These are phyloP conservation scores for Aphelenchoides avenae DNA, from an alignment of 1,140 invertebrate species.

Conservation along the genomic window DNA sequence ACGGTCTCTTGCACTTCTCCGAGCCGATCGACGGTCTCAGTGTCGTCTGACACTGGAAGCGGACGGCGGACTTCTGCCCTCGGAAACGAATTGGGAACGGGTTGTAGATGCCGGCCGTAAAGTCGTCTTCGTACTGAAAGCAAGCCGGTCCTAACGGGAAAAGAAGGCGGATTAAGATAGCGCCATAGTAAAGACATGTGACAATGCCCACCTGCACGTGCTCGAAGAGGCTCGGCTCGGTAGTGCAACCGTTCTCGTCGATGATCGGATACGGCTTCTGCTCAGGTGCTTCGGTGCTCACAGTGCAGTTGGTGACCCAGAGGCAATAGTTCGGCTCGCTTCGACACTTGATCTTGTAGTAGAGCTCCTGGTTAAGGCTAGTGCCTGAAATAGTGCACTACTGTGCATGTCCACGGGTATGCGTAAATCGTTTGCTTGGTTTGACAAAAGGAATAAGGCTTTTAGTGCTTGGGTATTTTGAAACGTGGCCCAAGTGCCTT, in stretches of 20 bases:
- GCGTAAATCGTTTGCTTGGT: background rate
- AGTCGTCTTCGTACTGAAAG: constrained; percentile 42
- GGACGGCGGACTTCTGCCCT: constrained; percentile 27
- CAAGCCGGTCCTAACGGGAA: background rate
- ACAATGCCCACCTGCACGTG: constrained; percentile 37
- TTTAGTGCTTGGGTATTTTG: background rate
- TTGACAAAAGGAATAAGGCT: background rate
- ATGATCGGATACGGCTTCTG: constrained; percentile 38
- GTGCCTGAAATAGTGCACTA: constrained; percentile 20
- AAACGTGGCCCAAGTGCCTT: constrained; percentile 6
- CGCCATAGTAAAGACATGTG: background rate
- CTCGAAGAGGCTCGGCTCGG: constrained; percentile 39
- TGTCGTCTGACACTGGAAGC: constrained; percentile 37
- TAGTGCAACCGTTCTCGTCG: constrained; percentile 41
- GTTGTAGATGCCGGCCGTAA: constrained; percentile 46
- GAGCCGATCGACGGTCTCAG: constrained; percentile 5
- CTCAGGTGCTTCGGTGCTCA: constrained; percentile 26
- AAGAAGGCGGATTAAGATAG: constrained; percentile 8
- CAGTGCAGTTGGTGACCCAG: constrained; percentile 37
- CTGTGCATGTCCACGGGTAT: background rate
- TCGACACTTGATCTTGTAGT: constrained; percentile 46
- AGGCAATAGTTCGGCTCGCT: constrained; percentile 37
- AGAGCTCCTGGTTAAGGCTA: constrained; percentile 42
- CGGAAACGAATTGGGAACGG: constrained; percentile 43
- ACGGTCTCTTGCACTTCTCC: constrained; percentile 24